A percentile compares a stretch with the other conserved stretches of the same genome.
Evolutionary conservation across 1,140 invertebrate species (phyloP).

Genomic region (Sycophaga agraensis): DNA sequence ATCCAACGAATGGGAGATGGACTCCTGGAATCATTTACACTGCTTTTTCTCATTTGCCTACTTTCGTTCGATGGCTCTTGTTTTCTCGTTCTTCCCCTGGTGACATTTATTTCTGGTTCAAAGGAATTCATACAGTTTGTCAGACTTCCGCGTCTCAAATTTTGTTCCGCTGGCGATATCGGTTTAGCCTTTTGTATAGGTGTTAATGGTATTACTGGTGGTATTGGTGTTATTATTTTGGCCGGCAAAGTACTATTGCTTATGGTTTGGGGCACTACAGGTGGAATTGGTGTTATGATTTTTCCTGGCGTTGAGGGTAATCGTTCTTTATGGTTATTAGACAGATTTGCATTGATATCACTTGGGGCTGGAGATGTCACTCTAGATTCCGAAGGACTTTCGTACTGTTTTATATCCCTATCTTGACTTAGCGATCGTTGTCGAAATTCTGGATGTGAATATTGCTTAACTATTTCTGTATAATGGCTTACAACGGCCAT

Average conservation of each 20-base stretch:
- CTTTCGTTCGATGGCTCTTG: not conserved
- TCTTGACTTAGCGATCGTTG: constrained; percentile 21
- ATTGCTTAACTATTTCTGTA: constrained; percentile 67
- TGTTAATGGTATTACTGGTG: constrained; percentile 7
- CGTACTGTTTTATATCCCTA: not conserved
- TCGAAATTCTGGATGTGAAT: constrained; percentile 22
- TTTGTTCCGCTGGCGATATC: not conserved
- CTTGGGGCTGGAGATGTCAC: not conserved
- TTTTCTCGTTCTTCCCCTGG: constrained; percentile 13
- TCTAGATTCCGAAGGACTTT: constrained; percentile 4
- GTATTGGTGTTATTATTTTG: constrained; percentile 21
- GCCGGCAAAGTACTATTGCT: too few relatives aligned
- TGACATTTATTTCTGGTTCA: not conserved
- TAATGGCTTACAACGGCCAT: constrained; percentile 74
- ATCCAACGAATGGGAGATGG: not conserved
- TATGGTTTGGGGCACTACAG: not conserved
- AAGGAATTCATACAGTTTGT: not conserved
- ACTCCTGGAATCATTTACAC: constrained; percentile 1
- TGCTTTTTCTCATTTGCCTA: not conserved
- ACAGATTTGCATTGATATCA: too few relatives aligned
- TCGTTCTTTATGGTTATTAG: not conserved
- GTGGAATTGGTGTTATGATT: constrained; percentile 7
- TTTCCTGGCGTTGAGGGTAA: not conserved
- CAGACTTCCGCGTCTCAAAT: not conserved
- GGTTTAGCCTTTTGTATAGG: constrained; percentile 16